These are phyloP conservation scores for Acanthaster planci DNA, from an alignment of 35 echinoderm and acorn worm species.

Conservation along the genomic window DNA sequence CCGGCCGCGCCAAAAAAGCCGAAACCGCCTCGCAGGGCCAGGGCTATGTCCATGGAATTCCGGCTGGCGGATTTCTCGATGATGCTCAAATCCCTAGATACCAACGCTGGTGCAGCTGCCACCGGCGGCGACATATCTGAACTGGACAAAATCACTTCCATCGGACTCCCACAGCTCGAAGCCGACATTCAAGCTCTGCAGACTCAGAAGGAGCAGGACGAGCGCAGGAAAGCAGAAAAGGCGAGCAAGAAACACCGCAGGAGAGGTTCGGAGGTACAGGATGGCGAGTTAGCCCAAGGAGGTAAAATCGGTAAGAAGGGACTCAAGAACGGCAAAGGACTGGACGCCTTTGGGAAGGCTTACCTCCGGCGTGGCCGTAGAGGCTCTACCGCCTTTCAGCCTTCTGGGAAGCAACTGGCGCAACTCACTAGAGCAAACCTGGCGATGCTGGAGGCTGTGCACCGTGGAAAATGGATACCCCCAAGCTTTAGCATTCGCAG, in stretches of 20 bases:
- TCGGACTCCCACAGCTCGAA: slow-evolving; percentile 58
- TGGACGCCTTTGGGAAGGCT: neutral
- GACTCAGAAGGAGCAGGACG: slow-evolving; percentile 56
- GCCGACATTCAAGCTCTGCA: slow-evolving; percentile 75
- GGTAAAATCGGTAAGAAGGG: slow-evolving; percentile 3
- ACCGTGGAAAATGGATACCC: neutral
- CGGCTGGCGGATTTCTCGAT: slow-evolving; percentile 87
- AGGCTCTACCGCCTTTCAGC: neutral
- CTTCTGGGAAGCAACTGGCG: neutral
- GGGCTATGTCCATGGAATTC: slow-evolving; percentile 75
- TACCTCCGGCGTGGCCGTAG: neutral
- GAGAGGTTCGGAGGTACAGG: slow-evolving; percentile 22
- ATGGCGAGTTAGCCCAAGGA: neutral
- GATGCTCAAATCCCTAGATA: slow-evolving; percentile 40
- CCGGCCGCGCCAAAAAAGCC: slow-evolving; percentile 25
- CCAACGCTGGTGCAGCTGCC: neutral
- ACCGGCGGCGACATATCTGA: neutral
- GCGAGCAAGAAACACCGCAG: neutral
- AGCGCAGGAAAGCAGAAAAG: slow-evolving; percentile 65
- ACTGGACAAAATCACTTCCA: neutral
- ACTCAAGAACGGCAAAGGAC: neutral
- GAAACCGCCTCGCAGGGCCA: slow-evolving; percentile 31
- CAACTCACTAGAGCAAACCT: slow-evolving; percentile 29
- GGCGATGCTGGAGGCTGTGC: slow-evolving; percentile 14
- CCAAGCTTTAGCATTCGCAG: neutral